phyloP scores from a whole-genome alignment of 2,113 vertebrate genomes.

The Lophochroa leadbeateri region DNA sequence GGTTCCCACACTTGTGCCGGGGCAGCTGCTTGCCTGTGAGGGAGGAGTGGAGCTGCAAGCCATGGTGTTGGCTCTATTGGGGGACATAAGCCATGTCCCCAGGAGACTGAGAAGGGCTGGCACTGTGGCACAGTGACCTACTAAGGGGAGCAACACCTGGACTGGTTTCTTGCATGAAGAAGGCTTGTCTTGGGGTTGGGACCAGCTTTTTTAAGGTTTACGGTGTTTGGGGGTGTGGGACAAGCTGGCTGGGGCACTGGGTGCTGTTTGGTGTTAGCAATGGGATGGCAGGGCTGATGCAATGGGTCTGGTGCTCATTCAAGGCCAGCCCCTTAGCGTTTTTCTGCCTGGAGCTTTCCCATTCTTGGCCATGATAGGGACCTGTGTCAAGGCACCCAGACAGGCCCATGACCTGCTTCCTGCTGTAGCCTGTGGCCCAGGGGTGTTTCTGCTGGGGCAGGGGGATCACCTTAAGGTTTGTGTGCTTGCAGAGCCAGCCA shows the following conservation, averaged over 20 bases:
- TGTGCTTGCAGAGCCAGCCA: not conserved
- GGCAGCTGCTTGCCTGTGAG: not conserved
- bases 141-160: not conserved
- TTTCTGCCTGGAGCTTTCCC: not conserved
- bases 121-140: not conserved
- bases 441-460: not conserved
- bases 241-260: not conserved
- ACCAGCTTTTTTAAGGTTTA: not conserved
- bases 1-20: conserved; percentile 72
- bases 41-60: not conserved
- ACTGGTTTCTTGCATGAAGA: not conserved
- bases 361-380: not conserved
- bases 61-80: fast-evolving
- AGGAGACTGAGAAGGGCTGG: not conserved
- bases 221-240: not conserved
- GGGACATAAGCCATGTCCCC: fast-evolving
- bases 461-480: fast-evolving
- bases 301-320: fast-evolving
- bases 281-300: fast-evolving
- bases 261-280: not conserved
- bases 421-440: not conserved
- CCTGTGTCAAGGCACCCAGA: not conserved
- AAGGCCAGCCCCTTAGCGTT: not conserved
- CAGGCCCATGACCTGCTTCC: not conserved
- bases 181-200: not conserved